Evolutionary conservation across 2,113 vertebrate genomes (phyloP).

Genomic region (Onychostruthus taczanowskii): DNA sequence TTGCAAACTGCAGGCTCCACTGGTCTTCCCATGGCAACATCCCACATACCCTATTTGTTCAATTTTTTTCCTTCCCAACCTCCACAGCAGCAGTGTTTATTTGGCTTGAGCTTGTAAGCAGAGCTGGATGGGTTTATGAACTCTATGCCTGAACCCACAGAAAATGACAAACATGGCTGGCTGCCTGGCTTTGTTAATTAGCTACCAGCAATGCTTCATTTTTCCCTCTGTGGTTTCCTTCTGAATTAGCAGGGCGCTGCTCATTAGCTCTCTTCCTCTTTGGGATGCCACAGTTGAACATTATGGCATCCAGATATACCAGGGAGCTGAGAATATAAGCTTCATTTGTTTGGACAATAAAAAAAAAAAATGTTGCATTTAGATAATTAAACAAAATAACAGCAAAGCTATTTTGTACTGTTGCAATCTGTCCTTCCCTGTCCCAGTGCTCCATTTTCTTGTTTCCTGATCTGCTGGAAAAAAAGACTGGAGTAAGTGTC

Average conservation of each 20-base stretch:
- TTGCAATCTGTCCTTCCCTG: not conserved
- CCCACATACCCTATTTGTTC: not conserved
- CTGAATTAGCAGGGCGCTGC: not conserved
- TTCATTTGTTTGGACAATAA: slow-evolving; percentile 5
- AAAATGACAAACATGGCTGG: not conserved
- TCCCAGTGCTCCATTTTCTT: not conserved
- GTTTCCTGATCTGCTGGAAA: not conserved
- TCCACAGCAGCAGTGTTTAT: not conserved
- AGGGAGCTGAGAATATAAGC: not conserved
- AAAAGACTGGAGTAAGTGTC: not conserved
- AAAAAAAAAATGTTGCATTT: not conserved
- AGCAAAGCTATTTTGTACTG: not conserved
- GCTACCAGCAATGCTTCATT: not conserved
- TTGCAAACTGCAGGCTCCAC: not conserved
- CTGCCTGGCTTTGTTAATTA: slow-evolving; percentile 49
- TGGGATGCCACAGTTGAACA: not conserved
- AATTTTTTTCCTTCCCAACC: not conserved
- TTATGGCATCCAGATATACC: not conserved
- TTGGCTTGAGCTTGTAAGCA: not conserved
- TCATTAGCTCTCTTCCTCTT: slow-evolving; percentile 7
- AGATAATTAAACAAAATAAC: slow-evolving; percentile 31
- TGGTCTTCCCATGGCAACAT: not conserved
- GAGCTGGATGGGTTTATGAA: not conserved
- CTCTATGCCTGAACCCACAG: not conserved
- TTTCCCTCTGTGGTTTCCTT: not conserved